Conservation (phyloP, 1,140 invertebrate genomes). For the Drosophila kikkawai region DNA sequence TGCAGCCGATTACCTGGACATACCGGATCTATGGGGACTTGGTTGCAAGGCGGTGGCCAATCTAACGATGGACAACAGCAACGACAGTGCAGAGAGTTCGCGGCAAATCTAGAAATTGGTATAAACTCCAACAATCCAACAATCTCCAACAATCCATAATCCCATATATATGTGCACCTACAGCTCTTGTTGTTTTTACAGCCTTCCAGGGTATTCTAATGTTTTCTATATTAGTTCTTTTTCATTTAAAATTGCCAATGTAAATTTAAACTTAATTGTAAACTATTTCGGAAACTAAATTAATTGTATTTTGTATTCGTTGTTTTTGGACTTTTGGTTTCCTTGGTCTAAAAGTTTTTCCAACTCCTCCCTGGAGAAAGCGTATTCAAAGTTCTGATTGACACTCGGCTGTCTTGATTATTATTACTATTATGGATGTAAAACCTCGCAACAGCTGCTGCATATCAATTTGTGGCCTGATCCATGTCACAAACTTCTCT, state of each 20-base stretch:
- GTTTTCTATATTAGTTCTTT: too few species aligned
- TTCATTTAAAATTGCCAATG: too few species aligned
- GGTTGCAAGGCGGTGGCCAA: not conserved
- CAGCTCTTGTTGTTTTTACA: too few species aligned
- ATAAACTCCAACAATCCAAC: too few species aligned
- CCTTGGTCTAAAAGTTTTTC: too few species aligned
- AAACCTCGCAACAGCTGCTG: conserved; percentile 74
- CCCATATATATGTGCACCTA: too few species aligned
- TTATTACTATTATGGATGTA: conserved; percentile 65
- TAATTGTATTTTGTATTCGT: too few species aligned
- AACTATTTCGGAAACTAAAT: too few species aligned
- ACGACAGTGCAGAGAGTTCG: not conserved
- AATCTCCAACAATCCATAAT: too few species aligned
- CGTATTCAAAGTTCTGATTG: conserved; percentile 12
- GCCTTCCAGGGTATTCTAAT: too few species aligned
- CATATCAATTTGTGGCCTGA: conserved; percentile 76
- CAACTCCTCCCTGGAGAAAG: not conserved
- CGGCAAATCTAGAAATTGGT: not conserved
- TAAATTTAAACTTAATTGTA: too few species aligned
- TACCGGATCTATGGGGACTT: not conserved
- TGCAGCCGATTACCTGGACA: conserved; percentile 6
- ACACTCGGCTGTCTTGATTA: conserved; percentile 19
- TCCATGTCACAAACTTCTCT: conserved; percentile 44
- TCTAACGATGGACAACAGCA: not conserved
- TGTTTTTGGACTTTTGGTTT: too few species aligned